Conservation (phyloP, 2,113 vertebrate genomes). For the Pterocles gutturalis region DNA sequence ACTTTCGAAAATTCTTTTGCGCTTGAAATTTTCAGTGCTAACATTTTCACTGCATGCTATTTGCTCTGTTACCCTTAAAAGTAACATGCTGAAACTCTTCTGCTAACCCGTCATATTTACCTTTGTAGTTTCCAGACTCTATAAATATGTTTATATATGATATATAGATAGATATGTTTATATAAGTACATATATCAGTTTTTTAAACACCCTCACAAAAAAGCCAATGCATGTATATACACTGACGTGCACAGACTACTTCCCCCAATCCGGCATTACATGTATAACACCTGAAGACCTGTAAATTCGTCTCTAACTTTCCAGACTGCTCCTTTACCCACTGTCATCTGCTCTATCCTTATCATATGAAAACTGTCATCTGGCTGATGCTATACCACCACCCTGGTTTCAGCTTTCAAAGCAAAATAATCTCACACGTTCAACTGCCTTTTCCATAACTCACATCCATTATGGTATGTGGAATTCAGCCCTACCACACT, state of each 20-base stretch:
- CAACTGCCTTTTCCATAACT: background rate
- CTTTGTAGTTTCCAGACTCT: background rate
- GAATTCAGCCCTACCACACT: background rate
- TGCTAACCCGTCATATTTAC: background rate
- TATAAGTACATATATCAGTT: background rate
- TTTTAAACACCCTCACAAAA: background rate
- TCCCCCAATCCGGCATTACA: accelerated
- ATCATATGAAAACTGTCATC: background rate
- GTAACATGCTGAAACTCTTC: background rate
- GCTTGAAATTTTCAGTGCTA: background rate
- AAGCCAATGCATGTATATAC: background rate
- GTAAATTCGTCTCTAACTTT: background rate
- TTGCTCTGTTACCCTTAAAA: background rate
- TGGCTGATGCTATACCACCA: background rate
- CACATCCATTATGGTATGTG: accelerated
- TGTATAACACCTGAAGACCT: background rate
- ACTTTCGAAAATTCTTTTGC: background rate
- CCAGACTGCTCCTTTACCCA: background rate
- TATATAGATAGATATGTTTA: background rate
- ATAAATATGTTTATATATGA: background rate
- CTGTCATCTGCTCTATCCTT: background rate
- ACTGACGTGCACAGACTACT: background rate
- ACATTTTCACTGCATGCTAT: background rate
- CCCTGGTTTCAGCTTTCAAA: background rate
- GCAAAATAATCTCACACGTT: background rate